Conservation (phyloP, 2,888 invertebrate genomes). For the Liopterus haemorrhoidalis region DNA sequence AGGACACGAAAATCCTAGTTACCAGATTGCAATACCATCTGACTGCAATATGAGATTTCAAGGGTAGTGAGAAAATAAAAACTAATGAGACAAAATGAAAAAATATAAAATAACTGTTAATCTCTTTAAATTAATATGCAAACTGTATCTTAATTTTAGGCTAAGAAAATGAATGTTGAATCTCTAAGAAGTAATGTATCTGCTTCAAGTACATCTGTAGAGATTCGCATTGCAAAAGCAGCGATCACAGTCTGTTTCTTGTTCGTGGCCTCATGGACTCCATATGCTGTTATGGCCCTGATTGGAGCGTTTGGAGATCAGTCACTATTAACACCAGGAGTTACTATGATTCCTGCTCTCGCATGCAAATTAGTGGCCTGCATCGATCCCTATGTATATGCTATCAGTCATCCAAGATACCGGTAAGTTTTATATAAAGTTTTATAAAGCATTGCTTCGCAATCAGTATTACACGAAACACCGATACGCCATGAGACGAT, state of each 20-base stretch:
- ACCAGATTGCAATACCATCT: too few species aligned
- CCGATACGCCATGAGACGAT: too few species aligned
- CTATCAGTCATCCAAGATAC: slow-evolving; percentile 85
- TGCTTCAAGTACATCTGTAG: slow-evolving; percentile 64
- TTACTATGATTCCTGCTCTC: slow-evolving; percentile 81
- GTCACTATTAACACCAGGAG: slow-evolving; percentile 64
- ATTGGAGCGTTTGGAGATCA: slow-evolving; percentile 78
- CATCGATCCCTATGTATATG: slow-evolving; percentile 86
- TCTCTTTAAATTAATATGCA: too few species aligned
- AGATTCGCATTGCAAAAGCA: slow-evolving; percentile 80
- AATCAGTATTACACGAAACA: too few species aligned
- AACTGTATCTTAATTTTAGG: too few species aligned
- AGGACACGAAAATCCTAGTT: too few species aligned
- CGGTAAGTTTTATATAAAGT: slow-evolving; percentile 58
- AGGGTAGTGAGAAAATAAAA: too few species aligned
- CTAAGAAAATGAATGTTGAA: slow-evolving; percentile 88
- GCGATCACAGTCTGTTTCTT: slow-evolving; percentile 82
- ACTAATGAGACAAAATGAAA: too few species aligned
- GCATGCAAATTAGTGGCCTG: slow-evolving; percentile 86
- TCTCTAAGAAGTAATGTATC: slow-evolving; percentile 68
- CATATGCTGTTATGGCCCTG: slow-evolving; percentile 76
- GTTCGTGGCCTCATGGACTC: slow-evolving; percentile 84
- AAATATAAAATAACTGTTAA: too few species aligned
- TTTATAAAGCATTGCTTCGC: too few species aligned
- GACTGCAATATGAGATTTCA: too few species aligned